Base-by-base conservation (phyloP, 64 coral and sea anemone species). In the Trachythela sp. region DNA sequence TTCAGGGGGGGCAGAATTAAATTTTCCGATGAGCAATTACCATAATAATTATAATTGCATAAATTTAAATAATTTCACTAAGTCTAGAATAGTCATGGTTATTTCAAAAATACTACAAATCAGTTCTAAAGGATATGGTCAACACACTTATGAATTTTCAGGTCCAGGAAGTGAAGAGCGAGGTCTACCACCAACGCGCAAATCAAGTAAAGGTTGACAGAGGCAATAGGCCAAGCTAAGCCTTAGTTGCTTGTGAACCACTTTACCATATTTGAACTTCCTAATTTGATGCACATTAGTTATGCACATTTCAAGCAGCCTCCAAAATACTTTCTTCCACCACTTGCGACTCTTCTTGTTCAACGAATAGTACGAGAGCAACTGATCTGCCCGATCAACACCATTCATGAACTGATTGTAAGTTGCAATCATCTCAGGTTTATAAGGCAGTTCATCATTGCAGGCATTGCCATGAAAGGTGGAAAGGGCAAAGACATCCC, bases 281-380 rank as follows among this genome's bases (percentile, higher is more conserved):
- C 20, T 35, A 8, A 80, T 80, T 29, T 80, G 75, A 22, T 80
- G 30, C 26, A 68, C 67, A 70, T 88, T 88, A 2, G 67, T 40
- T 17, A 70, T 88, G 34, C 86, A 42, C 9, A 88, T 22, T 32
- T 88, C 86, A 37, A 88, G 2, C 38, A 88, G 13, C 33, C 86
- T 88, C 86, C 54, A 88, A 38, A 88, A 48, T 1, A 89, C 87
- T 75, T 89, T 89, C 24, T 89, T 89, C 87, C 60, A 89, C 68
- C 64, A 89, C 31, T 89, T 89, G 0, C 67, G 37, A 27, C 60
- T 48, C 56, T 89, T 48, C 37, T 22, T 75, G 40, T 89, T 43
- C 64, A 89, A 10, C 1, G 87, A 45, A 13, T 88, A 88, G 37
- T 88, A 88, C 1, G 58, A 17, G 14, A 88, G 87, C 13, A 88